Evolutionary conservation across 1,140 invertebrate species (phyloP).

Genomic region (Bemisia tabaci): DNA sequence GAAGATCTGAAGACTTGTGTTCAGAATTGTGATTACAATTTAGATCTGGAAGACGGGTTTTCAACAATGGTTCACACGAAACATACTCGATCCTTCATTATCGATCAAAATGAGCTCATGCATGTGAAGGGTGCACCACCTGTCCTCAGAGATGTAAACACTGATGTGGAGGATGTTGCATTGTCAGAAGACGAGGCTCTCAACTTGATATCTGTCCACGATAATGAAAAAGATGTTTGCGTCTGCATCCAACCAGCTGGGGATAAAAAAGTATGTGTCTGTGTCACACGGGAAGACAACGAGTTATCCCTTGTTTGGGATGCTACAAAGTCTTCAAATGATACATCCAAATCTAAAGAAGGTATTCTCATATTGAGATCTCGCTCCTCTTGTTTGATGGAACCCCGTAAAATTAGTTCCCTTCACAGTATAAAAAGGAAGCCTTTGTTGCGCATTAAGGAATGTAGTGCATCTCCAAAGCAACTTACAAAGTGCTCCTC

Average conservation of each 20-base stretch:
- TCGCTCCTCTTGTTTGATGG: neutral
- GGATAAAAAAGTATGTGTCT: conserved; percentile 17
- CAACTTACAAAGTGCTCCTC: no score
- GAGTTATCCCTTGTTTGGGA: conserved; percentile 18
- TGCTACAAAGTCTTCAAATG: conserved; percentile 1
- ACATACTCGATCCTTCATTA: conserved; percentile 30
- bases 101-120: conserved; percentile 31
- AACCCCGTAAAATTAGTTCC: no score
- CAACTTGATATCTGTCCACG: conserved; percentile 3
- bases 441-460: no score
- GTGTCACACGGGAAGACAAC: conserved; percentile 14
- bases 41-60: neutral
- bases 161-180: conserved; percentile 38
- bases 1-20: conserved; percentile 14
- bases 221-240: conserved; percentile 19
- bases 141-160: conserved; percentile 28
- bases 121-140: conserved; percentile 34
- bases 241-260: conserved; percentile 14
- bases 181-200: neutral
- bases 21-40: conserved; percentile 31
- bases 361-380: neutral
- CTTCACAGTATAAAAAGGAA: no score
- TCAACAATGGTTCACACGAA: conserved; percentile 33
- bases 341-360: neutral
- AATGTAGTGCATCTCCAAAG: no score